These are phyloP conservation scores for Anomalospiza imberbis DNA, from an alignment of 2,797 vertebrate genomes.

Conservation along the genomic window DNA sequence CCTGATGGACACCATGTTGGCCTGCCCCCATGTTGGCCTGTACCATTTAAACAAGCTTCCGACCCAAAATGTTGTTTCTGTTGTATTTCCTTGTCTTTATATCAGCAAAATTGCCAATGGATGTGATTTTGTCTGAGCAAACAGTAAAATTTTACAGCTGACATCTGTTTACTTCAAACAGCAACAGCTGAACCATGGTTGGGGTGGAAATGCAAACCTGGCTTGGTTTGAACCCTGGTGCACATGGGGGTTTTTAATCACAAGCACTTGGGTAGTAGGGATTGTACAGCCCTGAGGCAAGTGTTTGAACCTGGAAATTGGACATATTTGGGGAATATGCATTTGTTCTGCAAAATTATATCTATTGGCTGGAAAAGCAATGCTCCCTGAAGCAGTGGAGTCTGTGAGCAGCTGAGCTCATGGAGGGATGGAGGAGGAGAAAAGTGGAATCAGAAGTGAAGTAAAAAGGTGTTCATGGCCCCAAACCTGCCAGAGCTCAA, in stretches of 20 bases:
- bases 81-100: not conserved
- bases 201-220: not conserved
- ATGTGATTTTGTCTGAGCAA: not conserved
- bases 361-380: not conserved
- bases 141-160: not conserved
- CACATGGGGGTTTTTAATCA: rapidly evolving
- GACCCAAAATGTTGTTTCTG: not conserved
- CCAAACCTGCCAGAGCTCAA: not conserved
- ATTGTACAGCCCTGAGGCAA: not conserved
- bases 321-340: not conserved
- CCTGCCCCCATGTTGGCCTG: not conserved
- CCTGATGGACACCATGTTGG: not conserved
- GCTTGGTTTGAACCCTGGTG: not conserved
- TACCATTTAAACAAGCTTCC: not conserved
- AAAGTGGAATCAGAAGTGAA: not conserved
- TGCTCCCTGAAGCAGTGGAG: rapidly evolving
- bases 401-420: not conserved
- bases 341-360: not conserved
- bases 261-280: not conserved
- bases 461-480: not conserved
- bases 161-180: not conserved
- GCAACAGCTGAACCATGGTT: rapidly evolving
- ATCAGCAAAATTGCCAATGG: not conserved
- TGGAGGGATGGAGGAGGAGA: too few species aligned
- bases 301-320: not conserved